Evolutionary conservation across 2,888 invertebrate species (phyloP).

Genomic region (Pachliopta kotzebuea): DNA sequence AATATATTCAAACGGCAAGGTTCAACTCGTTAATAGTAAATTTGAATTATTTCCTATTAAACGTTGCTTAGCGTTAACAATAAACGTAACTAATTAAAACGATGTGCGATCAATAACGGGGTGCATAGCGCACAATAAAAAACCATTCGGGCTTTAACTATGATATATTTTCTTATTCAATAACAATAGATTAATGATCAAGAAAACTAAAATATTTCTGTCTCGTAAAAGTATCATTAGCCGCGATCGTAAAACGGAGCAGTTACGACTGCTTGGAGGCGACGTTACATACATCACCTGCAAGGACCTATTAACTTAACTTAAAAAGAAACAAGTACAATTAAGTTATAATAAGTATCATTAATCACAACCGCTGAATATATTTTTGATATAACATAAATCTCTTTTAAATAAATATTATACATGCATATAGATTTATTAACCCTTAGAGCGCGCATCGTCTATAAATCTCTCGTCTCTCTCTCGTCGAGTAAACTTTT

Average conservation of each 20-base stretch:
- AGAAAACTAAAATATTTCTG: slow-evolving; percentile 1
- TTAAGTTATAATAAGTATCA: background rate
- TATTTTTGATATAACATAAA: too few species aligned
- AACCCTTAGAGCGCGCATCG: too few species aligned
- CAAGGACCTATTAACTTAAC: background rate
- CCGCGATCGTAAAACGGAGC: background rate
- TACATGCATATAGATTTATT: too few species aligned
- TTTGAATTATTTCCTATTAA: slow-evolving; percentile 20
- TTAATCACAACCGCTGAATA: too few species aligned
- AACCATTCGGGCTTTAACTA: slow-evolving; percentile 10
- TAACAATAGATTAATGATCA: slow-evolving; percentile 8
- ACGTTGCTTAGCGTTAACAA: slow-evolving; percentile 1
- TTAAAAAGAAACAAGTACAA: background rate
- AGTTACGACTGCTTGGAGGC: background rate
- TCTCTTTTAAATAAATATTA: too few species aligned
- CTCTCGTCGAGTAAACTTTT: too few species aligned
- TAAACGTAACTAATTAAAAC: background rate
- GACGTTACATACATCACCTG: background rate
- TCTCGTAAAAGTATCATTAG: background rate
- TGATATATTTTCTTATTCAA: slow-evolving; percentile 9
- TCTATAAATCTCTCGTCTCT: too few species aligned
- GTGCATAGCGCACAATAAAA: background rate
- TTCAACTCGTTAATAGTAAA: background rate
- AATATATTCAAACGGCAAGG: too few species aligned
- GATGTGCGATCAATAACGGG: background rate